Evolutionary conservation across 2,797 vertebrate species (phyloP).

Genomic region (Rachycentron canadum): DNA sequence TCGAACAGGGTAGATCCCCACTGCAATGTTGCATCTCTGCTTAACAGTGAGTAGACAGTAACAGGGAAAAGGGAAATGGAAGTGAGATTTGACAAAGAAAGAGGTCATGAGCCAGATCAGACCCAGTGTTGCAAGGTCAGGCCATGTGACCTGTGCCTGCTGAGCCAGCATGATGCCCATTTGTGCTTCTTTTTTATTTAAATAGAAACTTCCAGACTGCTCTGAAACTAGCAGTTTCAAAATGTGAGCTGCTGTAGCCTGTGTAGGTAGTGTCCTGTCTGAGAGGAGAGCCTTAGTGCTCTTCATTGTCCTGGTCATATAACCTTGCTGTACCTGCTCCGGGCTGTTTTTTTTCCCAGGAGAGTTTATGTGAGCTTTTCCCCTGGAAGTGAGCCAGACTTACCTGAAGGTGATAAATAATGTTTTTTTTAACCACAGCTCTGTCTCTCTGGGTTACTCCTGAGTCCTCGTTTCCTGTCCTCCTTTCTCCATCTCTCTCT

Average conservation of each 20-base stretch:
- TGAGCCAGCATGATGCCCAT: conserved; percentile 49
- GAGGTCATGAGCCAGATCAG: conserved; percentile 34
- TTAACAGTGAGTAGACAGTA: neutral
- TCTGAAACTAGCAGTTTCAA: neutral
- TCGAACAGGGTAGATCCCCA: too few relatives aligned
- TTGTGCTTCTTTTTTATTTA: conserved; percentile 3
- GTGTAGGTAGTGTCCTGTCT: neutral
- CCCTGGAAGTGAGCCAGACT: conserved; percentile 16
- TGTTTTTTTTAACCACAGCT: neutral
- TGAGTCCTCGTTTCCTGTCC: conserved; percentile 57
- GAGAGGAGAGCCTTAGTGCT: neutral
- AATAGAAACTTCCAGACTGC: neutral
- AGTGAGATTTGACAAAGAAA: conserved; percentile 26
- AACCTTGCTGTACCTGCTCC: conserved; percentile 26
- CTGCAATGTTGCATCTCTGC: neutral
- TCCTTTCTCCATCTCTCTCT: neutral
- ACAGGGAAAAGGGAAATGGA: conserved; percentile 44
- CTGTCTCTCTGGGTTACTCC: conserved; percentile 46
- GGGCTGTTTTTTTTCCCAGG: conserved; percentile 7
- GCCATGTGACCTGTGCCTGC: conserved; percentile 43
- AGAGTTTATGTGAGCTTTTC: conserved; percentile 18
- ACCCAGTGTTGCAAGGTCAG: conserved; percentile 36
- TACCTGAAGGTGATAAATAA: conserved; percentile 35
- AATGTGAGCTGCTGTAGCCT: neutral
- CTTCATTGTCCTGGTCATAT: conserved; percentile 5